These are phyloP conservation scores for Lithobates pipiens DNA, from an alignment of 2,797 vertebrate genomes.

Conservation along the genomic window DNA sequence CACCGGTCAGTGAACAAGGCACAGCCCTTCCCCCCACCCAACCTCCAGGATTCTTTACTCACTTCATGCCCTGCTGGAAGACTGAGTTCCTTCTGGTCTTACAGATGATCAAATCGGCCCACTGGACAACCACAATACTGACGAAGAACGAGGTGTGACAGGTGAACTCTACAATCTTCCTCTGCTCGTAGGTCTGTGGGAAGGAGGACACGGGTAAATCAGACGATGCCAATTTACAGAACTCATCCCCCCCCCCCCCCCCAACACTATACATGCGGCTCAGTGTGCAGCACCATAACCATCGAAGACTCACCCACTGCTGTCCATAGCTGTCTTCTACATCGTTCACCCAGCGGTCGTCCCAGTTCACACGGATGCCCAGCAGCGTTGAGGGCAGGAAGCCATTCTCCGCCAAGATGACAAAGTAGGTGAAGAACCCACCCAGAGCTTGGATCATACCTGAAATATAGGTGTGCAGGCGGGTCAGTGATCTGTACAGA, in stretches of 20 bases:
- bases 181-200: slow-evolving; percentile 89
- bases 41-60: slow-evolving; percentile 62
- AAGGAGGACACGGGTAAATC: not conserved
- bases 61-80: slow-evolving; percentile 98
- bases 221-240: too few relatives aligned
- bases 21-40: not conserved
- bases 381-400: slow-evolving; percentile 88
- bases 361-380: slow-evolving; percentile 87
- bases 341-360: slow-evolving; percentile 87
- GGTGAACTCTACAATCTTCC: slow-evolving; percentile 95
- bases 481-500: too few relatives aligned
- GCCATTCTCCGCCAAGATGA: slow-evolving; percentile 95
- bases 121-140: slow-evolving; percentile 96
- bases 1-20: not conserved
- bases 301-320: slow-evolving; percentile 87
- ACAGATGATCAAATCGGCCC: slow-evolving; percentile 96
- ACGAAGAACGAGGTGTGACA: slow-evolving; percentile 96
- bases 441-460: slow-evolving; percentile 97
- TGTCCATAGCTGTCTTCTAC: slow-evolving; percentile 98
- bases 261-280: not conserved
- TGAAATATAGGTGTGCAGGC: slow-evolving; percentile 58
- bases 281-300: not conserved
- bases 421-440: slow-evolving; percentile 97
- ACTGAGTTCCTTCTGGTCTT: slow-evolving; percentile 97
- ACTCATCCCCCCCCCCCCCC: not conserved